Percentiles rank a stretch among this genome's conserved stretches.
Conservation (phyloP, 2,113 vertebrate species). For the Cercopithecus mona region DNA sequence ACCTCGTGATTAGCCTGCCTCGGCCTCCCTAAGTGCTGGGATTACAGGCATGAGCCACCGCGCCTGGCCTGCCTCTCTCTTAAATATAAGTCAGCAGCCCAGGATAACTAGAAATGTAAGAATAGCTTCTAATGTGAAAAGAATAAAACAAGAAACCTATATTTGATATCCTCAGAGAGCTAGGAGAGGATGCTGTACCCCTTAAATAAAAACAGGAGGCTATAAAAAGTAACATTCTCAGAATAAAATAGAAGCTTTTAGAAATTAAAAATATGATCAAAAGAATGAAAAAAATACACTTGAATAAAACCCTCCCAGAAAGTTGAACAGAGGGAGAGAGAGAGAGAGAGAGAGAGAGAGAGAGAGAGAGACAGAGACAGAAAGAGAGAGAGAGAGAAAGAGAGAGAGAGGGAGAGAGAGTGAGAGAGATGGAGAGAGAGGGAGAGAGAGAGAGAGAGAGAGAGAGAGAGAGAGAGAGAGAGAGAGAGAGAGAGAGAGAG, state of each 20-base stretch:
- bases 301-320: background rate
- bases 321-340: background rate
- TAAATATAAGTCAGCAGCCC: background rate
- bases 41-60: too few species aligned
- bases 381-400: background rate
- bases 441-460: too few species aligned
- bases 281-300: background rate
- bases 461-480: too few species aligned
- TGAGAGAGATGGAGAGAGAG: too few species aligned
- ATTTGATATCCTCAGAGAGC: background rate
- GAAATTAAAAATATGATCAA: conserved; percentile 13
- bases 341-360: background rate
- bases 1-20: too few species aligned
- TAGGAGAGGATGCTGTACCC: background rate
- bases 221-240: background rate
- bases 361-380: background rate
- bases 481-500: too few species aligned
- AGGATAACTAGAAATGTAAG: background rate
- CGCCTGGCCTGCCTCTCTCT: background rate
- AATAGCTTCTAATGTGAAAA: background rate
- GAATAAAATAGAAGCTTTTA: background rate
- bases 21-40: too few species aligned
- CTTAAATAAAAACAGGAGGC: background rate
- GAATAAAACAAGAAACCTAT: background rate
- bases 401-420: too few species aligned